These are phyloP conservation scores for Lacanobia wlatinum DNA, from an alignment of 2,888 invertebrate genomes.

Conservation along the genomic window DNA sequence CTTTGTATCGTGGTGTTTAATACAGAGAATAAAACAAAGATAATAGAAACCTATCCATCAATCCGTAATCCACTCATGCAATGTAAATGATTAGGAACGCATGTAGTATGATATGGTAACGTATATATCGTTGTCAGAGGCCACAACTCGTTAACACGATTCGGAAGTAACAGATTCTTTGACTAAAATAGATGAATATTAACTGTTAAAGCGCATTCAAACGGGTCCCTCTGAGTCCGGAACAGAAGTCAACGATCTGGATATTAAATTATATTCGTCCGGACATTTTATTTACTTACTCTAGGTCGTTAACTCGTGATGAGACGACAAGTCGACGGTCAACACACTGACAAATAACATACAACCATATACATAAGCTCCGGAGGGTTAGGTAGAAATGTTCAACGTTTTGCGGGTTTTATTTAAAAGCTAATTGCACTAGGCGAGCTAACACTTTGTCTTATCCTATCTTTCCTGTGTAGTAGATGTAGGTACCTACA, in stretches of 20 bases:
- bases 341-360: conserved; percentile 1
- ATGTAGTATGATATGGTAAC: background rate
- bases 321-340: conserved; percentile 1
- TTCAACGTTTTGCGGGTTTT: background rate
- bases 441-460: no score
- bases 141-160: conserved; percentile 16
- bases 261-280: conserved; percentile 49
- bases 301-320: conserved; percentile 34
- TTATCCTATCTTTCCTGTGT: no score
- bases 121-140: background rate
- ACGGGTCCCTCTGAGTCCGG: conserved; percentile 32
- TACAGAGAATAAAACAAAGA: background rate
- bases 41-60: background rate
- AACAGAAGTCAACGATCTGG: conserved; percentile 44
- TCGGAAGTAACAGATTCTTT: conserved; percentile 39
- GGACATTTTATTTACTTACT: conserved; percentile 46
- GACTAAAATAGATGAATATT: conserved; percentile 39
- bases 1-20: background rate
- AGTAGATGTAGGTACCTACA: no score
- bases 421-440: background rate
- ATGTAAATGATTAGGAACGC: background rate
- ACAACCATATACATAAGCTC: no score
- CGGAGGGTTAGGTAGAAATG: background rate
- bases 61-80: conserved; percentile 6
- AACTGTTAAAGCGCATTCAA: conserved; percentile 32